These are phyloP conservation scores for Dinomys branickii DNA, from an alignment of 2,113 vertebrate genomes.

Conservation along the genomic window DNA sequence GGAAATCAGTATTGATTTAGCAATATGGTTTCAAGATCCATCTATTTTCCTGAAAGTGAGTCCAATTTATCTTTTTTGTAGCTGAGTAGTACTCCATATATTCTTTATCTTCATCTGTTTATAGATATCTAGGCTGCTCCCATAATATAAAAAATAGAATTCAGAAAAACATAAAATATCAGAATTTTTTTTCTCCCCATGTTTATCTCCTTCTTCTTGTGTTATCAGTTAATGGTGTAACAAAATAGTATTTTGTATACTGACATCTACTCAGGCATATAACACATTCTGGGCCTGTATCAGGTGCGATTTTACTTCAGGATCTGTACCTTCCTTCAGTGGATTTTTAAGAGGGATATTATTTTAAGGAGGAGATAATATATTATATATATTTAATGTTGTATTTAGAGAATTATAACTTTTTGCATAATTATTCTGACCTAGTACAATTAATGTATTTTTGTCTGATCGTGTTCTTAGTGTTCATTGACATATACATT, in stretches of 20 bases:
- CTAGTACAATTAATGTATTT: background rate
- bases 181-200: background rate
- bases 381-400: background rate
- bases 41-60: too few relatives aligned
- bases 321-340: background rate
- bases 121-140: too few relatives aligned
- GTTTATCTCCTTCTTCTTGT: background rate
- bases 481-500: background rate
- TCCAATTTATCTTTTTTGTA: too few relatives aligned
- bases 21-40: too few relatives aligned
- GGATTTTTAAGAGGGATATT: background rate
- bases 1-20: background rate
- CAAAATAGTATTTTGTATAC: background rate
- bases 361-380: background rate
- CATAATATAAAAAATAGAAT: too few relatives aligned
- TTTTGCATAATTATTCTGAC: background rate
- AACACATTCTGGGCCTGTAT: background rate
- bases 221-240: background rate
- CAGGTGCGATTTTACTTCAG: background rate
- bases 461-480: background rate
- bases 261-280: background rate
- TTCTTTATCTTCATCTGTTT: too few relatives aligned
- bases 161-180: too few relatives aligned
- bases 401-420: background rate
- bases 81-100: too few relatives aligned